Percentiles rank a stretch among this genome's conserved stretches.
phyloP scores from a whole-genome alignment of 2,888 invertebrate genomes.

The Drosophila pseudotalamancana region DNA sequence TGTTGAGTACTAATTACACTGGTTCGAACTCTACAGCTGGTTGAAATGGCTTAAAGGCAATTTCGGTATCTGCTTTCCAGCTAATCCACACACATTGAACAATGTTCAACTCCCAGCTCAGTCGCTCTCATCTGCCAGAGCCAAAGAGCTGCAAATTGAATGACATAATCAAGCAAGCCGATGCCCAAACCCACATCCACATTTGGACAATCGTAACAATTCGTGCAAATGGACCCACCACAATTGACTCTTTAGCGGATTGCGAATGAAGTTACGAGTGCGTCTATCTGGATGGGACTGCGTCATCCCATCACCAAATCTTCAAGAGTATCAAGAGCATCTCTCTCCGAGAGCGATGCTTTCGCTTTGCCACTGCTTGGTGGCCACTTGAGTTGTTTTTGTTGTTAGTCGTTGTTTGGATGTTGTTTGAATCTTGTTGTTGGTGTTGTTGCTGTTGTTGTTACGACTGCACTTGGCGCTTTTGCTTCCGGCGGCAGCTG shows the following conservation, averaged over 20 bases:
- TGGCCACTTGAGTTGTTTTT: slow-evolving; percentile 46
- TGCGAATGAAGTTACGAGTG: slow-evolving; percentile 27
- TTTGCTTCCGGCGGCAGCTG: slow-evolving; percentile 42
- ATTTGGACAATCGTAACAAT: slow-evolving; percentile 33
- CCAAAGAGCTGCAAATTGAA: slow-evolving; percentile 20
- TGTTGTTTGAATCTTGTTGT: no score
- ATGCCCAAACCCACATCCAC: slow-evolving; percentile 9
- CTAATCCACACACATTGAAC: no score
- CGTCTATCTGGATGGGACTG: slow-evolving; percentile 13
- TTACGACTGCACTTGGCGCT: slow-evolving; percentile 36
- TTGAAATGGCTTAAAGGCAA: no score
- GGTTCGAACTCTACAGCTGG: no score
- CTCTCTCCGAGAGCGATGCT: slow-evolving; percentile 56
- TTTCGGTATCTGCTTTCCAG: no score
- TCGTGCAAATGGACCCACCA: slow-evolving; percentile 42
- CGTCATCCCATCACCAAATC: no score
- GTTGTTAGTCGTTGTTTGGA: no score
- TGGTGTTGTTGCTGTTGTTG: slow-evolving; percentile 10
- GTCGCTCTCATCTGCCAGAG: neutral
- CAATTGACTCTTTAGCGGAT: slow-evolving; percentile 36
- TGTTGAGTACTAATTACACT: no score
- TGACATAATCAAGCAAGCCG: slow-evolving; percentile 37
- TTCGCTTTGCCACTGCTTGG: slow-evolving; percentile 41
- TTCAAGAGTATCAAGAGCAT: no score
- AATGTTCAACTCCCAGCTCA: neutral